A percentile compares a stretch with the other conserved stretches of the same genome.
phyloP scores from a whole-genome alignment of 2,888 invertebrate species.

The Isoperla grammatica region DNA sequence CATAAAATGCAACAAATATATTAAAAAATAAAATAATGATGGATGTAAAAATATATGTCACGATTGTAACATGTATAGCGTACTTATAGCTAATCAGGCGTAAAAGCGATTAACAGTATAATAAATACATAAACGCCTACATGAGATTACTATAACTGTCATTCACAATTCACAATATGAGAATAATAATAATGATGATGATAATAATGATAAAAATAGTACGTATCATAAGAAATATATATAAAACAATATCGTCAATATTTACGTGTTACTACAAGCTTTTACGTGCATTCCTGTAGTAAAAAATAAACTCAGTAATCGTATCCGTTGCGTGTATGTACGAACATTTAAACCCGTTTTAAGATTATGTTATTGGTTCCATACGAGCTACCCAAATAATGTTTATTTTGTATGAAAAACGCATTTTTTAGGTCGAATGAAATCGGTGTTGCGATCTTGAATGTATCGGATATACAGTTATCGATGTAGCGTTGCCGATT shows the following conservation, averaged over 20 bases:
- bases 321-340: too few species aligned
- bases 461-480: too few species aligned
- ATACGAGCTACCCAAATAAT: too few species aligned
- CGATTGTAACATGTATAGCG: slow-evolving; percentile 6
- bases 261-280: slow-evolving; percentile 6
- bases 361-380: too few species aligned
- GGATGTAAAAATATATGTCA: not conserved
- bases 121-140: slow-evolving; percentile 23
- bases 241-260: not conserved
- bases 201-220: slow-evolving; percentile 10
- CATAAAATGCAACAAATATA: slow-evolving; percentile 7
- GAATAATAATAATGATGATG: slow-evolving; percentile 16
- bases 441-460: too few species aligned
- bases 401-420: too few species aligned
- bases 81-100: slow-evolving; percentile 11
- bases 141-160: slow-evolving; percentile 18
- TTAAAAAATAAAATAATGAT: not conserved
- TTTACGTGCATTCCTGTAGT: slow-evolving; percentile 13
- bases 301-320: too few species aligned
- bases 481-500: too few species aligned
- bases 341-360: too few species aligned
- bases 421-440: too few species aligned
- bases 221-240: not conserved
- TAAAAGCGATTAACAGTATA: slow-evolving; percentile 10
- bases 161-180: slow-evolving; percentile 22